phyloP scores from a whole-genome alignment of 2,113 vertebrate genomes.

The Eulemur macaco region DNA sequence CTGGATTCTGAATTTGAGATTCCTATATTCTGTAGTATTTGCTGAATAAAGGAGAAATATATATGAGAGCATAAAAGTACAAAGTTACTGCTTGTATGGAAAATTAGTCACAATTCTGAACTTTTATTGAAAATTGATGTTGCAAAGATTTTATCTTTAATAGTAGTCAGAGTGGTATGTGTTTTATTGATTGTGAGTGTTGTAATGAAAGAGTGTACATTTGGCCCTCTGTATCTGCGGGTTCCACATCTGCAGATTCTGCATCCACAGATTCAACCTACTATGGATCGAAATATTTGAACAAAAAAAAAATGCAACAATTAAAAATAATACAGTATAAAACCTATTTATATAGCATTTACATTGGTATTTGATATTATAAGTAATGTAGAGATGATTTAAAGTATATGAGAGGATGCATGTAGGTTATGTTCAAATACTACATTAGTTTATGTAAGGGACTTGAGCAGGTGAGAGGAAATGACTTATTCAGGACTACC shows the following conservation, averaged over 20 bases:
- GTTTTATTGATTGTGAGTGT: conserved; percentile 14
- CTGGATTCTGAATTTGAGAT: neutral
- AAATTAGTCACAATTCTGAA: conserved; percentile 47
- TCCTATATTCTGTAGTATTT: conserved; percentile 6
- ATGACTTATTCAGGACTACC: neutral
- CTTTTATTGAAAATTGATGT: neutral
- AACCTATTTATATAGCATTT: neutral
- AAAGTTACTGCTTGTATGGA: conserved; percentile 17
- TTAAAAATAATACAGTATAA: neutral
- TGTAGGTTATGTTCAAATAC: neutral
- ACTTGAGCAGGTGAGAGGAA: neutral
- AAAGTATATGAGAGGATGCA: neutral
- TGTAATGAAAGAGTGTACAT: neutral
- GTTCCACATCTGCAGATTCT: neutral
- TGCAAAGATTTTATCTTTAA: conserved; percentile 32
- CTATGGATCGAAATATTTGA: neutral
- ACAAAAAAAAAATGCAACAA: neutral
- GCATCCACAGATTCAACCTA: neutral
- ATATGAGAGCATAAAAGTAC: conserved; percentile 12
- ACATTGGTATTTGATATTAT: neutral
- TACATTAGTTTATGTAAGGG: neutral
- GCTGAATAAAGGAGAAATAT: conserved; percentile 52
- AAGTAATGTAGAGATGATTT: neutral
- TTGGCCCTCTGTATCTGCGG: neutral
- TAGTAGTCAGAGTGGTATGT: neutral